These are phyloP conservation scores for Morus bassanus DNA, from an alignment of 2,797 vertebrate genomes.

Conservation along the genomic window DNA sequence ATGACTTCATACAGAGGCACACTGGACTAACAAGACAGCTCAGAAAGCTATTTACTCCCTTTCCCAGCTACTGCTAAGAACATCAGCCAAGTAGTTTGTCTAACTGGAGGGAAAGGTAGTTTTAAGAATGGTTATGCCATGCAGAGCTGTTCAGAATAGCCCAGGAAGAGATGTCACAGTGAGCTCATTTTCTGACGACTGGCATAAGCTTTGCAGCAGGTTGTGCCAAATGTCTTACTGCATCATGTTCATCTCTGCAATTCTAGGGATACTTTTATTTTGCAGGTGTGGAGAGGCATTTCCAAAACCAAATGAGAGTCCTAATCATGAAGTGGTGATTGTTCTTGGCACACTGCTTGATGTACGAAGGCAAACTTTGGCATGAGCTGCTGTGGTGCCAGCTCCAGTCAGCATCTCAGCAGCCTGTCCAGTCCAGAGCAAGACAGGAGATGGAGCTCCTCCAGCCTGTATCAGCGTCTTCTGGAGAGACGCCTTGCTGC, in stretches of 20 bases:
- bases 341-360: background rate
- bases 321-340: background rate
- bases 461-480: background rate
- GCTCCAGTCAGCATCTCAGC: background rate
- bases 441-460: background rate
- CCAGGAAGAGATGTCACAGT: background rate
- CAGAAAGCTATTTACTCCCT: background rate
- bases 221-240: background rate
- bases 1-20: background rate
- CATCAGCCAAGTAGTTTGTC: background rate
- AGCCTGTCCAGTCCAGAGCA: background rate
- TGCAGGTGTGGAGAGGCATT: background rate
- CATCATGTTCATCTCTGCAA: background rate
- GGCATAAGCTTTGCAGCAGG: background rate
- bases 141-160: background rate
- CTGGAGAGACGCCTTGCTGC: background rate
- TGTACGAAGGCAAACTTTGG: background rate
- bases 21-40: background rate
- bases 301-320: background rate
- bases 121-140: background rate
- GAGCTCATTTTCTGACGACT: background rate
- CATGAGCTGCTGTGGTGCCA: background rate
- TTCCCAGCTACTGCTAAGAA: background rate
- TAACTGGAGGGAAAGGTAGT: background rate
- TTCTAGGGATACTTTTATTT: background rate